A percentile compares a stretch with the other conserved stretches of the same genome.
These are phyloP conservation scores for Patella pellucida DNA, from an alignment of 2,888 invertebrate species.

Conservation along the genomic window DNA sequence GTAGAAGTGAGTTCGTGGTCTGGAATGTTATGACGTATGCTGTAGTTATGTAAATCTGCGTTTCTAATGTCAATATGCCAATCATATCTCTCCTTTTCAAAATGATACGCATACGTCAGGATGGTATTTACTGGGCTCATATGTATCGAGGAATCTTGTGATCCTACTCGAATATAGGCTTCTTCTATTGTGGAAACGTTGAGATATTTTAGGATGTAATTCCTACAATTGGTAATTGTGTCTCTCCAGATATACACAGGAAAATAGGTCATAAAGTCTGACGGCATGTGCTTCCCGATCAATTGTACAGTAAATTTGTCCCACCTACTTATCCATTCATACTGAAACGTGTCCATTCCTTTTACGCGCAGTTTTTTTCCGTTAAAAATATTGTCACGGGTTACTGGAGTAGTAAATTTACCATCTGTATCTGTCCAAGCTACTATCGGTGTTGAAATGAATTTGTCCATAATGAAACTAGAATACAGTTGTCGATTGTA, in stretches of 20 bases:
- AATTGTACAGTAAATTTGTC: background rate
- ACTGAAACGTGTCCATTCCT: background rate
- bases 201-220: background rate
- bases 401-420: background rate
- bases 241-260: background rate
- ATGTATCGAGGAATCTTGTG: too few species aligned
- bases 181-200: background rate
- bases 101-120: too few species aligned
- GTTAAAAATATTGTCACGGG: background rate
- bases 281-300: background rate
- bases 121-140: too few species aligned
- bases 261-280: background rate
- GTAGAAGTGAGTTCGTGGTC: too few species aligned
- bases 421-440: background rate
- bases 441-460: background rate
- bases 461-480: background rate
- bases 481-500: background rate
- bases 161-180: background rate
- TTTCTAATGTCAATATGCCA: too few species aligned
- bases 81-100: too few species aligned
- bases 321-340: background rate
- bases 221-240: background rate
- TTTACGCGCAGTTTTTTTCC: background rate
- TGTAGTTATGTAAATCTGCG: too few species aligned
- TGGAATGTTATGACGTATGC: too few species aligned